Evolutionary conservation across 2,888 invertebrate species (phyloP).

Genomic region (Tenthredo distinguenda): DNA sequence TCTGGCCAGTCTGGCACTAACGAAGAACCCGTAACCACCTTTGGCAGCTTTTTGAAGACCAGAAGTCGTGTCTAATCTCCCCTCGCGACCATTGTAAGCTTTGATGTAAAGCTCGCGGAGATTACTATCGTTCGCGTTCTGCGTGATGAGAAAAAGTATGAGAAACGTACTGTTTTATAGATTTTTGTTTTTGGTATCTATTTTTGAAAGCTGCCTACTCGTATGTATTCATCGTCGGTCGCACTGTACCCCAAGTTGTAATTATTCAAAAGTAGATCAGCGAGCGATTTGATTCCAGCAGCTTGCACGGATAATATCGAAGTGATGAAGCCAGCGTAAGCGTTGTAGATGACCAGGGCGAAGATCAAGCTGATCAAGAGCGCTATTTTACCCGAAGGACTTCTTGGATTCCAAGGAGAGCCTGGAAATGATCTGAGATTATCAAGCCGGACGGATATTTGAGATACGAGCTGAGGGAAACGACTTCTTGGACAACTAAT

Average conservation of each 20-base stretch:
- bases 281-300: constrained; percentile 80
- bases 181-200: not conserved
- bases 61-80: constrained; percentile 68
- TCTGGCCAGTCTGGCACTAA: constrained; percentile 82
- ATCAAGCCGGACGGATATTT: not conserved
- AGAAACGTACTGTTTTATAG: not conserved
- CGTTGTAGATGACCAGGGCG: constrained; percentile 83
- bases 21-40: constrained; percentile 83
- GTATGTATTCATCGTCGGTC: constrained; percentile 83
- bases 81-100: constrained; percentile 73
- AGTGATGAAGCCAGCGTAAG: constrained; percentile 85
- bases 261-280: constrained; percentile 81
- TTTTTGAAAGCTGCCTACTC: constrained; percentile 78
- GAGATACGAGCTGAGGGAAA: not conserved
- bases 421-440: constrained; percentile 75
- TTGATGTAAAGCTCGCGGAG: constrained; percentile 80
- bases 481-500: not conserved
- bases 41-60: constrained; percentile 80
- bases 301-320: constrained; percentile 84
- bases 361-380: constrained; percentile 82
- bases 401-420: constrained; percentile 81
- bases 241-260: constrained; percentile 84
- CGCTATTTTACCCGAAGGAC: constrained; percentile 81
- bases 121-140: constrained; percentile 81
- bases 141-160: constrained; percentile 56